phyloP scores from a whole-genome alignment of 1,140 invertebrate genomes.

The Lepidurus arcticus region DNA sequence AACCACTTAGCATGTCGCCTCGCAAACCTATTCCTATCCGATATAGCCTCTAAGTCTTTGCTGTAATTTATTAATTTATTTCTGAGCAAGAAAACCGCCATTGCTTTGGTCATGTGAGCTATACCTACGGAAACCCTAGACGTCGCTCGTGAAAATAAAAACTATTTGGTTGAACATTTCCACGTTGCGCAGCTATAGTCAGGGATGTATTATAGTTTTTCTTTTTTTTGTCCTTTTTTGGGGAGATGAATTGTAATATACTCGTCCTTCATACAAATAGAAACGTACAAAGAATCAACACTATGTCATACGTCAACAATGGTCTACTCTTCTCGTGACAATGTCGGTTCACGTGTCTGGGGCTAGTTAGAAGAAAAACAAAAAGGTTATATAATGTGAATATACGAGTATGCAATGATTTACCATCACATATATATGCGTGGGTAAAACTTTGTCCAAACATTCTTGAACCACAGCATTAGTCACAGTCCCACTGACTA shows the following conservation, averaged over 20 bases:
- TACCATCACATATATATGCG: slow-evolving; percentile 57
- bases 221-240: neutral
- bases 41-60: neutral
- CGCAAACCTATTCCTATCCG: slow-evolving; percentile 2
- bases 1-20: slow-evolving; percentile 13
- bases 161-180: neutral
- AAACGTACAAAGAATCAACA: slow-evolving; percentile 22
- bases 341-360: slow-evolving; percentile 20
- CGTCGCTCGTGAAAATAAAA: neutral
- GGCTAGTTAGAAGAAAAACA: slow-evolving; percentile 26
- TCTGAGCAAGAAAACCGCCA: neutral
- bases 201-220: neutral
- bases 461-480: slow-evolving; percentile 47
- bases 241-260: neutral
- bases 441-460: slow-evolving; percentile 51
- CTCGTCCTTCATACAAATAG: slow-evolving; percentile 22
- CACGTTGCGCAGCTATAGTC: slow-evolving; percentile 3
- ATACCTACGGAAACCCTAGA: neutral
- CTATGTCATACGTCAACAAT: neutral
- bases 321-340: neutral
- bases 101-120: neutral
- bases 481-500: slow-evolving; percentile 42
- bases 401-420: slow-evolving; percentile 31
- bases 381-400: neutral
- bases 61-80: slow-evolving; percentile 16